Base-by-base conservation (phyloP, 2,888 invertebrate species). In the Venustoraphidia nigricollis region DNA sequence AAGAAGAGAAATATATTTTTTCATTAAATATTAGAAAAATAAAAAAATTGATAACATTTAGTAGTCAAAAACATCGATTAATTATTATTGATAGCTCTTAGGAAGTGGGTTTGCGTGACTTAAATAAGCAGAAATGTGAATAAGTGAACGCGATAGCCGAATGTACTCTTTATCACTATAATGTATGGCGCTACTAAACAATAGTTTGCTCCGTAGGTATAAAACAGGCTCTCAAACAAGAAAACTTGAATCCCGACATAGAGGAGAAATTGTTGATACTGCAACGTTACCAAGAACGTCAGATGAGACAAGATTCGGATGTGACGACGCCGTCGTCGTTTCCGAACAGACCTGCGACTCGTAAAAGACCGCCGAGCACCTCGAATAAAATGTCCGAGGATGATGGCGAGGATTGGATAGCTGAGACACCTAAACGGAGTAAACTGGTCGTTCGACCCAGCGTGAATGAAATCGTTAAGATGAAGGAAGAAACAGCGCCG, bases 201-300 rank as follows among this genome's bases (percentile, higher is more conserved):
- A 27, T 27, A 27, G 27, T 27, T 6, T 27, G 27, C 27, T 6
- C 27, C 27, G 27, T 72, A 91, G 92, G 92, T 10, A 91, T 94
- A 57, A 84, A 87, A 66, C 90, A 87, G 65, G 92, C 91, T n/a
- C 68, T 94, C 51, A 87, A 87, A 66, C 88, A 89, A 66, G 90
- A 91, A 60, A 91, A 90, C 64, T 72, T 92, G 27, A 87, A 89
- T 63, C 92, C 92, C 1, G 92, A 92, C 67, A 88, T 93, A 54
- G 91, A 92, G 64, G 91, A 93, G 60, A 94, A 93, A 62, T 68
- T 94, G 44, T 70, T 92, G 40, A 89, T 89, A 58, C 73, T 92
- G 57, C 92, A 92, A 66, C 76, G 85, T 45, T 89, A 86, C 60
- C 88, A 88, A 60, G 88, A 88, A 62, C 79, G 81, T 56, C 78